Evolutionary conservation across 2,888 invertebrate species (phyloP).

Genomic region (Kryphioiulus occultus): DNA sequence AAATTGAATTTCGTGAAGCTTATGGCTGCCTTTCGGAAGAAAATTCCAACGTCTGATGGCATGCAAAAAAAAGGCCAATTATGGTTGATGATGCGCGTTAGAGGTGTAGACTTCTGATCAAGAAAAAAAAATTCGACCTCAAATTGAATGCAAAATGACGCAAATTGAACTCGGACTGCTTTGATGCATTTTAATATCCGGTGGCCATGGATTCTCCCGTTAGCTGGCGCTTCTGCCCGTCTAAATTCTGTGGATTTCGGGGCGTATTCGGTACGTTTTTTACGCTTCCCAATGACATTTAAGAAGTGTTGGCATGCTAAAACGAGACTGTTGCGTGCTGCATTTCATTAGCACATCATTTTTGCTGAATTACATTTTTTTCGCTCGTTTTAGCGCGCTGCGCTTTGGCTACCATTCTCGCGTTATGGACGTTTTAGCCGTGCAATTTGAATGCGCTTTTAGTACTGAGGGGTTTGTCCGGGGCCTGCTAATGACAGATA

Average conservation of each 20-base stretch:
- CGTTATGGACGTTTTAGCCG: constrained; percentile 28
- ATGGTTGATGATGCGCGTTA: neutral
- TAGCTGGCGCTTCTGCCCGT: neutral
- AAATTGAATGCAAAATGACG: neutral
- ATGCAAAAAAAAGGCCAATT: too few relatives aligned
- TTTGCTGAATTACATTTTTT: constrained; percentile 25
- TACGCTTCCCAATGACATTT: neutral
- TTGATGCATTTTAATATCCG: neutral
- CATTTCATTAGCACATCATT: constrained; percentile 36
- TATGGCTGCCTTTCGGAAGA: too few relatives aligned
- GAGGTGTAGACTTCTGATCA: neutral
- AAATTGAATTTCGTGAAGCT: too few relatives aligned
- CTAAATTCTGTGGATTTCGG: neutral
- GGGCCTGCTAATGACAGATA: constrained; percentile 21
- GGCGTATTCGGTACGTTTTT: neutral
- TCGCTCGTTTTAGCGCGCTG: neutral
- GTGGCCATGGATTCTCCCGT: neutral
- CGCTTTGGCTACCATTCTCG: neutral
- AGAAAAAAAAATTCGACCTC: neutral
- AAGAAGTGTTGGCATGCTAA: neutral
- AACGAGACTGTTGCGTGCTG: constrained; percentile 31
- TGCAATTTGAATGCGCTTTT: neutral
- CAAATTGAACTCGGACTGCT: neutral
- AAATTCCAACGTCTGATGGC: too few relatives aligned
- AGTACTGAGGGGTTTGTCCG: neutral